These are phyloP conservation scores for Schlechtendalia chinensis DNA, from an alignment of 1,140 invertebrate species.

Conservation along the genomic window DNA sequence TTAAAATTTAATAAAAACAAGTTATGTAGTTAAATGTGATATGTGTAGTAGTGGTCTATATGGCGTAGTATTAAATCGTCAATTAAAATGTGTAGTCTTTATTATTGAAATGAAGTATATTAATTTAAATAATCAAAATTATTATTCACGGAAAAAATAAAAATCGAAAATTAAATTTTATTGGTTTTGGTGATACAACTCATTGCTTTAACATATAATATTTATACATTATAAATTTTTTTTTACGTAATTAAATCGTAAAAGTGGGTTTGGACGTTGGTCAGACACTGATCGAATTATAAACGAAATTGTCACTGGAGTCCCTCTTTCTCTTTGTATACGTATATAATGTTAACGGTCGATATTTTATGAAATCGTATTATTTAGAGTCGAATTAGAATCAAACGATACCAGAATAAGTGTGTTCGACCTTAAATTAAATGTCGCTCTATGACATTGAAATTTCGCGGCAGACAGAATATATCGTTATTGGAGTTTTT, in stretches of 20 bases:
- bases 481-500: background rate
- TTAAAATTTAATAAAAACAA: no score
- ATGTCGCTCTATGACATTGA: background rate
- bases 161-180: slow-evolving; percentile 15
- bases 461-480: background rate
- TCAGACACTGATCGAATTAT: background rate
- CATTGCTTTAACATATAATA: no score
- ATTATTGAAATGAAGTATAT: no score
- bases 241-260: background rate
- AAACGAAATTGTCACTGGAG: background rate
- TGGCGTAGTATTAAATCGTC: no score
- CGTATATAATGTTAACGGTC: background rate
- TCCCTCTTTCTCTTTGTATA: background rate
- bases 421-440: background rate
- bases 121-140: no score
- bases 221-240: background rate
- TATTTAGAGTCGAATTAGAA: background rate
- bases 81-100: no score
- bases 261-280: background rate
- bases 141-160: background rate
- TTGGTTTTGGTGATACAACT: background rate
- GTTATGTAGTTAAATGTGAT: no score
- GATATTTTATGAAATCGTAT: background rate
- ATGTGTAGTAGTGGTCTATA: no score
- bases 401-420: background rate